Evolutionary conservation across 2,797 vertebrate species (phyloP), one percentile per base, ranked within the genome.

Genomic region (Tragopan temminckii): DNA sequence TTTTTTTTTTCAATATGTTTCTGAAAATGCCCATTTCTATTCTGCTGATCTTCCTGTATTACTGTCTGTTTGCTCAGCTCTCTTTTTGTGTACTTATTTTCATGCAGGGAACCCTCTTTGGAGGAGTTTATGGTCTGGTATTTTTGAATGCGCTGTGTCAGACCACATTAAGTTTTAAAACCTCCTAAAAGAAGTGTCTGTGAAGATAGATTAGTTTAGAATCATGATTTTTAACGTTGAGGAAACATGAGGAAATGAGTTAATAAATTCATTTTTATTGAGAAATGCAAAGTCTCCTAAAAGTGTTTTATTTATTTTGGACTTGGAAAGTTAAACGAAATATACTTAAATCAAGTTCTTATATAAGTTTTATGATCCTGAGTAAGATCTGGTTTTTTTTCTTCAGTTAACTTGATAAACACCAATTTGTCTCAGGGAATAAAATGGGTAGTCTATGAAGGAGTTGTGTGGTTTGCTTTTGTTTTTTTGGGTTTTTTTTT

Each of bases 121-220:
- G 52, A 42, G 85, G 87, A 88, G 85, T 90, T 93, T 64, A 62
- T 91, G 80, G 24, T 69, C 19, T 67, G 43, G 7, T 94, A 13
- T 90, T 90, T 55, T 87, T 88, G 72, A 90, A 84, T 93, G 70
- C 83, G 88, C 86, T 85, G 70, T 96, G 74, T 94, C 93, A 94
- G 89, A 83, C 67, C 16, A 63, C 48, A 55, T 94, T 89, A 93
- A 82, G 78, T 48, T 81, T 93, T 93, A 86, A 80, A 85, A 29
- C 42, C 63, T 89, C 64, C 46, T 94, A 64, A 89, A 93, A 68
- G 76, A 88, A 80, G 38, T 72, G 20, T 46, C 67, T 94, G 53
- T 81, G 76, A 85, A 91, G 71, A 80, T 85, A n/a, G 1, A 80
- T 88, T 72, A 53, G 61, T 71, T 94, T 45, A 74, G 72, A 88